Percentiles rank a stretch among this genome's conserved stretches.
Evolutionary conservation across 30 jellyfish, hydroid and myxozoan species (phyloP).

Genomic region (Sanderia malayensis): DNA sequence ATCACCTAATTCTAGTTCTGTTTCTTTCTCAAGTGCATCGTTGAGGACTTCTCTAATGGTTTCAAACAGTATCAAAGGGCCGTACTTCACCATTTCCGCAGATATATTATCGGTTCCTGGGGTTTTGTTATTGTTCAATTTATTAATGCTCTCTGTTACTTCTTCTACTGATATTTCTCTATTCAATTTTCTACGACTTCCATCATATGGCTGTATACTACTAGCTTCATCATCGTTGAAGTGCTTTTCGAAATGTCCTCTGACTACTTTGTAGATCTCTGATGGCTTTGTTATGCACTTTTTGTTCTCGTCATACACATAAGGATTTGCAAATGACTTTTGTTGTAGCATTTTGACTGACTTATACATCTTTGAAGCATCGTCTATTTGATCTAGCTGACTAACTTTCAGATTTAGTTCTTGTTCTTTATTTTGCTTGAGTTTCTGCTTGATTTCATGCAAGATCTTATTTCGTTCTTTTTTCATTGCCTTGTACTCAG

Average conservation of each 20-base stretch:
- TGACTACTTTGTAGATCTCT: slow-evolving; percentile 37
- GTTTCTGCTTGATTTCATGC: slow-evolving; percentile 12
- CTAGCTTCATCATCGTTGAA: slow-evolving; percentile 4
- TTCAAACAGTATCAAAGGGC: slow-evolving; percentile 34
- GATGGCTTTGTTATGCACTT: slow-evolving; percentile 37
- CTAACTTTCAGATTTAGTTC: slow-evolving; percentile 27
- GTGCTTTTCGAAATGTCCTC: slow-evolving; percentile 43
- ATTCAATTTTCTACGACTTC: slow-evolving; percentile 34
- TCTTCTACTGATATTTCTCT: slow-evolving; percentile 48
- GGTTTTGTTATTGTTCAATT: slow-evolving; percentile 30
- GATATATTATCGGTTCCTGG: slow-evolving; percentile 30
- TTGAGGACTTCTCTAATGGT: slow-evolving; percentile 29
- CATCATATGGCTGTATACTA: slow-evolving; percentile 24
- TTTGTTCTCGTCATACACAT: slow-evolving; percentile 19
- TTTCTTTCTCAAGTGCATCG: slow-evolving; percentile 41
- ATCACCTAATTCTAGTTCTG: slow-evolving; percentile 33
- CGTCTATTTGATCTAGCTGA: slow-evolving; percentile 25
- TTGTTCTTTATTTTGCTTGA: slow-evolving; percentile 22
- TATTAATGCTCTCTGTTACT: slow-evolving; percentile 34
- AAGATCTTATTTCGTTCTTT: slow-evolving; percentile 20
- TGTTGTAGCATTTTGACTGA: slow-evolving; percentile 20
- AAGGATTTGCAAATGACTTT: slow-evolving; percentile 21
- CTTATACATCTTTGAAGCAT: slow-evolving; percentile 21
- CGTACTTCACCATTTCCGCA: slow-evolving; percentile 37
- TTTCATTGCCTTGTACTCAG: slow-evolving; percentile 25